These are phyloP conservation scores for Pithys albifrons DNA, from an alignment of 2,113 vertebrate species.

Conservation along the genomic window DNA sequence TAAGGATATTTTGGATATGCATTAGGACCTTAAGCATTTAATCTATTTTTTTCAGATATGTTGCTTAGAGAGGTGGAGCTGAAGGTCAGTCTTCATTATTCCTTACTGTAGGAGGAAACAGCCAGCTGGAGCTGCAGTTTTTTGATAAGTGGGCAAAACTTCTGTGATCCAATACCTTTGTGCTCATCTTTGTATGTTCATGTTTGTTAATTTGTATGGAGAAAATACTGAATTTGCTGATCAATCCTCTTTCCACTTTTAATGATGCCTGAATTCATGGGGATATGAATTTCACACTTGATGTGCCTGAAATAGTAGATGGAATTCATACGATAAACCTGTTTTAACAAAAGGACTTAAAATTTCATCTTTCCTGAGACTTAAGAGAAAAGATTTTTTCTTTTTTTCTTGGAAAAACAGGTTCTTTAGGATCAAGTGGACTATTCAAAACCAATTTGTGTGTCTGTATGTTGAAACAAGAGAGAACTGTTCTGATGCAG, in stretches of 20 bases:
- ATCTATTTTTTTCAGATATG: not conserved
- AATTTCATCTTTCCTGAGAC: not conserved
- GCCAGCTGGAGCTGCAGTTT: not conserved
- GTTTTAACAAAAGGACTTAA: not conserved
- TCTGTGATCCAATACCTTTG: not conserved
- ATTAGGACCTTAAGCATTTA: not conserved
- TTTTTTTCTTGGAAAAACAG: not conserved
- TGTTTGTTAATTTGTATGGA: not conserved
- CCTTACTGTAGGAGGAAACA: not conserved
- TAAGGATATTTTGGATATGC: not conserved
- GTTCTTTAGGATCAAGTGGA: accelerated
- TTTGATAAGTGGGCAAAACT: not conserved
- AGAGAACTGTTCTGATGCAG: not conserved
- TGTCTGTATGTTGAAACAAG: not conserved
- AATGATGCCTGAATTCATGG: not conserved
- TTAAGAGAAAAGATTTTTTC: not conserved
- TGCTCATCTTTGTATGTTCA: not conserved
- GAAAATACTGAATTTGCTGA: not conserved
- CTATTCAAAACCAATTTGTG: not conserved
- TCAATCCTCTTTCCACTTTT: not conserved
- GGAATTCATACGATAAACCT: not conserved
- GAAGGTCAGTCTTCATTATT: not conserved
- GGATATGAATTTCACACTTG: not conserved
- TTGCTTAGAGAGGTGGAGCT: not conserved
- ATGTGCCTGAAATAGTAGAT: not conserved